A percentile compares a stretch with the other conserved stretches of the same genome.
Evolutionary conservation across 2,797 vertebrate species (phyloP).

Genomic region (Sciaenops ocellatus): DNA sequence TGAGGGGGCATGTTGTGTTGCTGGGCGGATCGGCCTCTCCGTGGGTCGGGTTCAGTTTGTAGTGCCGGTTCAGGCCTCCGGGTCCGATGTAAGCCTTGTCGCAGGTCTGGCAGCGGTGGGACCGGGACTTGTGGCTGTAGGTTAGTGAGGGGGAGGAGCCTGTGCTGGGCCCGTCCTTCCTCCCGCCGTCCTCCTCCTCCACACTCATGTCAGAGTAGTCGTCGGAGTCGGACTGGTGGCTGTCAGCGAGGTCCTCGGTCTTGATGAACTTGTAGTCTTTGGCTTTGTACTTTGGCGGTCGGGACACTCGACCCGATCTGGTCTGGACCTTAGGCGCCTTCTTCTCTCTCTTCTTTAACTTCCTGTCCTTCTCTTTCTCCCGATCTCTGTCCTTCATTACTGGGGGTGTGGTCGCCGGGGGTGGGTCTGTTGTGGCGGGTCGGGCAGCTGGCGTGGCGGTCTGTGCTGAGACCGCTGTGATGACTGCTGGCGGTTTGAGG

Average conservation of each 20-base stretch:
- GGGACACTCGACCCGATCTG: slow-evolving; percentile 93
- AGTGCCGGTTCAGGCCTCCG: slow-evolving; percentile 94
- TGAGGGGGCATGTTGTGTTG: not conserved
- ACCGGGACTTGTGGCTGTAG: slow-evolving; percentile 88
- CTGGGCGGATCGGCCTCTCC: slow-evolving; percentile 66
- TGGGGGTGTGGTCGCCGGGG: not conserved
- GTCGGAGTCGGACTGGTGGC: slow-evolving; percentile 93
- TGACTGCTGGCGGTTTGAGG: slow-evolving; percentile 27
- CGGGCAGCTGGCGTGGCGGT: slow-evolving; percentile 13
- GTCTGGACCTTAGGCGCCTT: slow-evolving; percentile 92
- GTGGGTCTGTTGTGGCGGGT: not conserved
- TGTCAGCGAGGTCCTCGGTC: slow-evolving; percentile 92
- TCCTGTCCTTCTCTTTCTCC: slow-evolving; percentile 77
- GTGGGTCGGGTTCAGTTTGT: slow-evolving; percentile 92
- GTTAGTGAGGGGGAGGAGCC: slow-evolving; percentile 62
- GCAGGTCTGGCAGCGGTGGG: slow-evolving; percentile 91
- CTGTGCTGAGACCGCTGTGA: not conserved
- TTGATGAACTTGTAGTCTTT: slow-evolving; percentile 98
- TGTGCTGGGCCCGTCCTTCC: slow-evolving; percentile 24
- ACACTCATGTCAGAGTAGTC: slow-evolving; percentile 95
- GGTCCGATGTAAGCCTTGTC: slow-evolving; percentile 95
- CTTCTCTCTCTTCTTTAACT: slow-evolving; percentile 84
- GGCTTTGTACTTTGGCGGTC: slow-evolving; percentile 95
- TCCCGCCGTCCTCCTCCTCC: slow-evolving; percentile 89
- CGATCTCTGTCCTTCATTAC: slow-evolving; percentile 45